These are phyloP conservation scores for Drosophila biarmipes DNA, from an alignment of 1,140 invertebrate genomes.

Conservation along the genomic window DNA sequence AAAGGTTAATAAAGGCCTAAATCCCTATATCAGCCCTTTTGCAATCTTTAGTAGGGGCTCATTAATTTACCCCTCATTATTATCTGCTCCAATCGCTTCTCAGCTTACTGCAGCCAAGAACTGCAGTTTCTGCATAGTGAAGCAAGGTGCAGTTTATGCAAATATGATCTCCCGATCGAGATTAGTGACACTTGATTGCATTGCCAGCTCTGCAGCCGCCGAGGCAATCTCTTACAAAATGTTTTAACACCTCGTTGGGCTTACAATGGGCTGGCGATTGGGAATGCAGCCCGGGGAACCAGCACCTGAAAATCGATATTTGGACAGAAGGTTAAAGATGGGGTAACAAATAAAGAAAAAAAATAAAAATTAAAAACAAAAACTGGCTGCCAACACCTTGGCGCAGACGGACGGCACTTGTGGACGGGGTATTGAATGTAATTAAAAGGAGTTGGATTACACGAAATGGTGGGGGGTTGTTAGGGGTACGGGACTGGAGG, in stretches of 20 bases:
- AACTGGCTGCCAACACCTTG: conserved; percentile 56
- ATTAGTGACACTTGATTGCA: conserved; percentile 72
- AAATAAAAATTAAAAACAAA: conserved; percentile 3
- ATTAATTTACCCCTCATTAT: neutral
- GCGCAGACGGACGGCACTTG: conserved; percentile 6
- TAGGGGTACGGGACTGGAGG: neutral
- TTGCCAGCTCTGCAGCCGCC: conserved; percentile 1
- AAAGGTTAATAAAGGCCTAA: too few species aligned
- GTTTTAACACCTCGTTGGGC: conserved; percentile 74
- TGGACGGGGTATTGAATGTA: conserved; percentile 70
- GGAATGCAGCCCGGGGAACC: conserved; percentile 7
- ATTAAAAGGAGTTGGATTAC: conserved; percentile 83
- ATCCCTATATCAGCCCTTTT: neutral
- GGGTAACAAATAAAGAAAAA: conserved; percentile 2
- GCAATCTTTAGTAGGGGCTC: neutral
- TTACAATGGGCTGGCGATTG: conserved; percentile 39
- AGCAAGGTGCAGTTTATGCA: conserved; percentile 27
- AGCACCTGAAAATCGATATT: conserved; percentile 77
- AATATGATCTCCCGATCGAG: conserved; percentile 62
- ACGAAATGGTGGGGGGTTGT: conserved; percentile 35
- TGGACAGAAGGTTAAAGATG: conserved; percentile 49
- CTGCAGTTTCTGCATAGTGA: conserved; percentile 10
- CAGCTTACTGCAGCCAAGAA: conserved; percentile 14
- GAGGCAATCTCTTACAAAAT: conserved; percentile 56
- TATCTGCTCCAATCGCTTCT: conserved; percentile 1